phyloP scores from a whole-genome alignment of 37 sponge, comb jelly and placozoan genomes.

The Beroe forskalii region DNA sequence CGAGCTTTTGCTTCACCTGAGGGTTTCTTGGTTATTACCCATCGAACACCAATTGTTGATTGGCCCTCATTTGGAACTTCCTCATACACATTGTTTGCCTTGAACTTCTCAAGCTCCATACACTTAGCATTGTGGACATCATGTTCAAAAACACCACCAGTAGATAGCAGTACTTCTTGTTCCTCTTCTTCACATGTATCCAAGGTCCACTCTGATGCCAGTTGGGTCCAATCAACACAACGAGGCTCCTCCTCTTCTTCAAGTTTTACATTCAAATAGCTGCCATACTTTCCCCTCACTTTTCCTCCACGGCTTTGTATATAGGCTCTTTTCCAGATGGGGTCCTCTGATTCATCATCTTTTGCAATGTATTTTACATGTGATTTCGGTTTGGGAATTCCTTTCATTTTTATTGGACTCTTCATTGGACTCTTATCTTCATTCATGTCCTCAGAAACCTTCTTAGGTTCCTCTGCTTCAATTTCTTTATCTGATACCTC shows the following conservation, averaged over 20 bases:
- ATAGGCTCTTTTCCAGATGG: background rate
- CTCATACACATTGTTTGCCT: background rate
- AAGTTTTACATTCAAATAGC: background rate
- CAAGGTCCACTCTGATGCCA: background rate
- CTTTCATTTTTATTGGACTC: too few relatives aligned
- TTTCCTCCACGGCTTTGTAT: background rate
- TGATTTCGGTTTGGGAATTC: background rate
- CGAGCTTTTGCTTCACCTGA: background rate
- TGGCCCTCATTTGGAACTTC: background rate
- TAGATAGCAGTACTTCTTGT: background rate
- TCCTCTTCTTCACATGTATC: background rate
- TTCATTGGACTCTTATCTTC: too few relatives aligned
- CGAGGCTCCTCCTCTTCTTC: background rate
- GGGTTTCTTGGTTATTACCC: too few relatives aligned
- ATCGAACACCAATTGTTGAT: background rate
- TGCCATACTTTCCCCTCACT: background rate
- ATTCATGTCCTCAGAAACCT: background rate
- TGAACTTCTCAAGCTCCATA: background rate
- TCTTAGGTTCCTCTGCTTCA: background rate
- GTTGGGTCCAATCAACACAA: background rate
- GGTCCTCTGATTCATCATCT: background rate
- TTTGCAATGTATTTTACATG: background rate
- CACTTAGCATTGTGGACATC: background rate
- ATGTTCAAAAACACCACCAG: background rate
- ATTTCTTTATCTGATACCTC: background rate